Evolutionary conservation across 2,113 vertebrate genomes (phyloP), one percentile per base, ranked within the genome.

Genomic region (Galbula dea): DNA sequence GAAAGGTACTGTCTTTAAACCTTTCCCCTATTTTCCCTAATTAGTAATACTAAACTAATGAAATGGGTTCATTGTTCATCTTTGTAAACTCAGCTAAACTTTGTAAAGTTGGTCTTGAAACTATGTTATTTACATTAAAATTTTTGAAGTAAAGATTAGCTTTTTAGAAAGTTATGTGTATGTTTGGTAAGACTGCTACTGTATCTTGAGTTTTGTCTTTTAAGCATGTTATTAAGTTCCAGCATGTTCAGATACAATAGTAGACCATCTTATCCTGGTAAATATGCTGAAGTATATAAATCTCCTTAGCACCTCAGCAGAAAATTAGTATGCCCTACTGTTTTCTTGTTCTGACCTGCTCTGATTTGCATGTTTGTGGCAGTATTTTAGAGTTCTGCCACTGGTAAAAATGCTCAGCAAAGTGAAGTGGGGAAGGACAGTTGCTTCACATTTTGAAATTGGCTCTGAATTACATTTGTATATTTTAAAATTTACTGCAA

Each of bases 261-360:
- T 82, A 84, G 87, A 48, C 51, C 3, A 1, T 62, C 77, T 87
- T 73, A 34, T 88, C 49, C 46, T 1, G 3, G 34, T 88, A 85
- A 90, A 87, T 86, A 58, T 26, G 61, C 86, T 93, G 80, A 94
- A 92, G 80, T 74, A n/a, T 72, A 57, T 90, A 55, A 86, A 92
- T 95, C 52, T 14, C 26, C 15, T 52, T 63, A 52, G 65, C 81
- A 89, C 57, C 27, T 93, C 63, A 83, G 55, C 68, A 81, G 76
- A 92, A 91, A 91, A 78, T 91, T 59, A 29, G 39, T 57, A 17
- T 86, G 88, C 65, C 83, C 6, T 84, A 3, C 36, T 73, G 24
- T 75, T 75, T 52, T 57, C 88, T 79, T 93, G 95, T 94, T 92
- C 80, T 79, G 69, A 84, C 94, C 68, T 93, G 94, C 54, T 77